Evolutionary conservation across 2,888 invertebrate genomes (phyloP).

Genomic region (Cerastoderma edule): DNA sequence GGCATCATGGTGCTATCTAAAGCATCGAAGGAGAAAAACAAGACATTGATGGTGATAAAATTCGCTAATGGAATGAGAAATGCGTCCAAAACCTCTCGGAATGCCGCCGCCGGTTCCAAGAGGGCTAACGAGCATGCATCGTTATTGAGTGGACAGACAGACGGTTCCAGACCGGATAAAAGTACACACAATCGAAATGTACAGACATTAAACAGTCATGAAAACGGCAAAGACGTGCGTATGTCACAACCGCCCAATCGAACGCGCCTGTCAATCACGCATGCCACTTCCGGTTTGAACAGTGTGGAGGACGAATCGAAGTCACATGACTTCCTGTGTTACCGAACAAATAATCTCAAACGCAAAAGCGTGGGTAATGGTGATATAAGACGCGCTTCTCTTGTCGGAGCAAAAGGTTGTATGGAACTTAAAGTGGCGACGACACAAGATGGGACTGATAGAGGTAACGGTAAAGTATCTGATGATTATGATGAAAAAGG

Average conservation of each 20-base stretch:
- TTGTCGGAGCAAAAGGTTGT: too few relatives aligned
- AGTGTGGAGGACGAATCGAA: too few relatives aligned
- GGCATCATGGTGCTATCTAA: slow-evolving; percentile 16
- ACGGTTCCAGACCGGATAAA: background rate
- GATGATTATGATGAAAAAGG: too few relatives aligned
- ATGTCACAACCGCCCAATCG: background rate
- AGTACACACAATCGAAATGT: slow-evolving; percentile 5
- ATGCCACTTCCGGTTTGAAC: background rate
- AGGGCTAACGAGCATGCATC: background rate
- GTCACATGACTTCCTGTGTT: too few relatives aligned
- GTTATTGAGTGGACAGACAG: background rate
- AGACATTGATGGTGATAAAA: slow-evolving; percentile 6
- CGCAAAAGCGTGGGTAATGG: too few relatives aligned
- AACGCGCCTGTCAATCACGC: slow-evolving; percentile 1
- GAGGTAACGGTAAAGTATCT: too few relatives aligned
- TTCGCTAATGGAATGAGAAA: slow-evolving; percentile 17
- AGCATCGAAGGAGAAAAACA: slow-evolving; percentile 11
- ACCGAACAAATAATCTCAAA: too few relatives aligned
- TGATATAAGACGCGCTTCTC: too few relatives aligned
- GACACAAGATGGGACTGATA: too few relatives aligned
- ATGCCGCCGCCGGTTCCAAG: background rate
- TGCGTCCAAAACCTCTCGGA: background rate
- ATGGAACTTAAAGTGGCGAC: too few relatives aligned
- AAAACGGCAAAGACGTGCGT: background rate
- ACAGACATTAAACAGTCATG: slow-evolving; percentile 8